Evolutionary conservation across 2,888 invertebrate species (phyloP).

Genomic region (Abscondita cerata): DNA sequence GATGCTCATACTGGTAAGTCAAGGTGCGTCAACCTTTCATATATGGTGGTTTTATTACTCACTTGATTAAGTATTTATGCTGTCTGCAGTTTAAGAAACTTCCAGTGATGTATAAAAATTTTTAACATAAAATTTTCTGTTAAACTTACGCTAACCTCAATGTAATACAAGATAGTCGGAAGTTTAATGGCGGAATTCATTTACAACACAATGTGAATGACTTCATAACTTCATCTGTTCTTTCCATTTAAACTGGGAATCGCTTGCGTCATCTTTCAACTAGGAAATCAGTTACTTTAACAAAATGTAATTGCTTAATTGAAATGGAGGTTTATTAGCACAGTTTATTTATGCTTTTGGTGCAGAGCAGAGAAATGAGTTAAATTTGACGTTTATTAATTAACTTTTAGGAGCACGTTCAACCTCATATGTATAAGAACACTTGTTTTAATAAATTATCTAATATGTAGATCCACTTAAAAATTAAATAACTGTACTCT

Average conservation of each 20-base stretch:
- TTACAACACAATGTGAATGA: slow-evolving; percentile 29
- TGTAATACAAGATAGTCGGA: slow-evolving; percentile 10
- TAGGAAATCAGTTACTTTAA: slow-evolving; percentile 4
- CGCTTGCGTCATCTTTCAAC: slow-evolving; percentile 27
- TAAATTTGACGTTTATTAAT: no score
- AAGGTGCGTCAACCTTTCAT: slow-evolving; percentile 28
- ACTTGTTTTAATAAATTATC: no score
- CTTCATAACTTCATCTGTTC: slow-evolving; percentile 31
- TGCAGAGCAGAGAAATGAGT: no score
- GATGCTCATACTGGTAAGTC: slow-evolving; percentile 24
- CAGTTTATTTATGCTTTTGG: no score
- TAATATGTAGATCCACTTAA: no score
- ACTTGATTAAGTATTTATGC: slow-evolving; percentile 3
- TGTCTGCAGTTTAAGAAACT: neutral
- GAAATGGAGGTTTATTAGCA: no score
- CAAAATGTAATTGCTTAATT: no score
- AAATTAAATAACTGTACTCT: no score
- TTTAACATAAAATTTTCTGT: slow-evolving; percentile 5
- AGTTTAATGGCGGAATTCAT: slow-evolving; percentile 22
- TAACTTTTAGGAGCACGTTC: no score
- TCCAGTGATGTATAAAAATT: neutral
- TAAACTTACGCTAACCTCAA: slow-evolving; percentile 12
- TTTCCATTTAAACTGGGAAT: slow-evolving; percentile 32
- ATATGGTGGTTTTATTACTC: slow-evolving; percentile 5
- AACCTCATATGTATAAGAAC: no score